These are phyloP conservation scores for Odontamblyopus rebecca DNA, from an alignment of 2,797 vertebrate genomes.

Conservation along the genomic window DNA sequence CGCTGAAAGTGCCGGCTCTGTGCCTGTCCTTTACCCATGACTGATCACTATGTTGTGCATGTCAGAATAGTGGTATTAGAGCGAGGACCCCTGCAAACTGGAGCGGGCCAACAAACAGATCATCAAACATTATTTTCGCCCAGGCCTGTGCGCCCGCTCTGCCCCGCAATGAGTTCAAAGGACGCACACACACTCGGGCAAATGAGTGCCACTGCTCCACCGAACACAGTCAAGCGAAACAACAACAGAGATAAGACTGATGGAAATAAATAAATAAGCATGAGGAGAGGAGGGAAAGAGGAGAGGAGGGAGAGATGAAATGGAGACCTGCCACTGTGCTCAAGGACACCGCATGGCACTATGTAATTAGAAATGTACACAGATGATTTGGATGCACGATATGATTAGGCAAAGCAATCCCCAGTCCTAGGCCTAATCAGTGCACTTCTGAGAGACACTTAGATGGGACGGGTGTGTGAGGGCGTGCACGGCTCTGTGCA, in stretches of 20 bases:
- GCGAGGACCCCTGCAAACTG: slow-evolving; percentile 59
- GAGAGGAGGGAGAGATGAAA: slow-evolving; percentile 72
- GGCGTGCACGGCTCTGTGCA: slow-evolving; percentile 21
- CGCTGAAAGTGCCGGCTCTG: slow-evolving; percentile 31
- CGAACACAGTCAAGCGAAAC: slow-evolving; percentile 63
- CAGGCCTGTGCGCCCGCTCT: slow-evolving; percentile 50
- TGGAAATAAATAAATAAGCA: slow-evolving; percentile 65
- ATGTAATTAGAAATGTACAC: slow-evolving; percentile 85
- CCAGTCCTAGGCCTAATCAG: slow-evolving; percentile 81
- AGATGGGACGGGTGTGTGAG: slow-evolving; percentile 36
- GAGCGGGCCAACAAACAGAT: slow-evolving; percentile 68
- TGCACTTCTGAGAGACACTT: slow-evolving; percentile 80
- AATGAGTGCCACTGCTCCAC: slow-evolving; percentile 67
- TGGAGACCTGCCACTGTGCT: slow-evolving; percentile 81
- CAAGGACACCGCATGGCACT: slow-evolving; percentile 79
- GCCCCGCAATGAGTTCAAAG: slow-evolving; percentile 69
- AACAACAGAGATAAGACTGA: slow-evolving; percentile 72
- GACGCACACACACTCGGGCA: slow-evolving; percentile 61
- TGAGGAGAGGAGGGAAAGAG: slow-evolving; percentile 30
- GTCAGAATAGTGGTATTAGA: slow-evolving; percentile 45
- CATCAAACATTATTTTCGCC: slow-evolving; percentile 68
- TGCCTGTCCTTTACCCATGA: slow-evolving; percentile 55
- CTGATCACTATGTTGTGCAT: slow-evolving; percentile 46
- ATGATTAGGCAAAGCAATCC: slow-evolving; percentile 81
- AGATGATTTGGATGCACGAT: slow-evolving; percentile 83